Evolutionary conservation across 2,797 vertebrate species (phyloP), one percentile per base, ranked within the genome.

Genomic region (Sparus aurata): DNA sequence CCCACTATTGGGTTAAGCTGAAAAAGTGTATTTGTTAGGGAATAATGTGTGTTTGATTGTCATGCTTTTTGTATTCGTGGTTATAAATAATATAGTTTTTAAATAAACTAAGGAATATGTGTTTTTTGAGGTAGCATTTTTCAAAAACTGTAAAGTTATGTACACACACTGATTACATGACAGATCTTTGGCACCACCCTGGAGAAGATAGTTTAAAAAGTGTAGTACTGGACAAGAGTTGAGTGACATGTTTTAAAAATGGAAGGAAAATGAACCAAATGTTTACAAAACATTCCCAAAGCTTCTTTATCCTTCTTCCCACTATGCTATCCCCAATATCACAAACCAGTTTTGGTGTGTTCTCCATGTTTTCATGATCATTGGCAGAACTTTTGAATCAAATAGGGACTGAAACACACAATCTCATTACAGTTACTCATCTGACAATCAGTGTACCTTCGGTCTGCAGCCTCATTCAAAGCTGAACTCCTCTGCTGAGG

Each of bases 401-500:
- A 65, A 52, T 5, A n/a, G 2, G 12, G 65, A 25, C 25, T 69
- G 50, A 63, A 30, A 46, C 22, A 61, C 18, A 47, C 54, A 46
- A n/a, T 47, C 41, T 45, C 11, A 30, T 57, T 23, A 23, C 47
- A 53, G 17, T 47, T 16, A 69, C 66, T 8, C 12, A 61, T 60
- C 22, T 46, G 10, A 54, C 12, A 38, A 16, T 75, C 9, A 46
- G 4, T 12, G 5, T 78, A 95, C 95, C 93, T 93, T 73, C 73
- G 74, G 5, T 77, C 55, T 63, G 69, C 60, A 49, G 54, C 43
- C 41, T 61, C 73, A 61, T 71, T 83, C 22, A 73, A 61, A 74
- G 55, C 75, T 16, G 58, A 59, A 62, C 84, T 86, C 83, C 78
- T 87, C 67, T 91, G 91, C 62, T 85, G 75, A 55, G 87, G 85